Percentiles rank a stretch among this genome's conserved stretches.
Conservation (phyloP, 2,113 vertebrate genomes). For the Chaetodon auriga region DNA sequence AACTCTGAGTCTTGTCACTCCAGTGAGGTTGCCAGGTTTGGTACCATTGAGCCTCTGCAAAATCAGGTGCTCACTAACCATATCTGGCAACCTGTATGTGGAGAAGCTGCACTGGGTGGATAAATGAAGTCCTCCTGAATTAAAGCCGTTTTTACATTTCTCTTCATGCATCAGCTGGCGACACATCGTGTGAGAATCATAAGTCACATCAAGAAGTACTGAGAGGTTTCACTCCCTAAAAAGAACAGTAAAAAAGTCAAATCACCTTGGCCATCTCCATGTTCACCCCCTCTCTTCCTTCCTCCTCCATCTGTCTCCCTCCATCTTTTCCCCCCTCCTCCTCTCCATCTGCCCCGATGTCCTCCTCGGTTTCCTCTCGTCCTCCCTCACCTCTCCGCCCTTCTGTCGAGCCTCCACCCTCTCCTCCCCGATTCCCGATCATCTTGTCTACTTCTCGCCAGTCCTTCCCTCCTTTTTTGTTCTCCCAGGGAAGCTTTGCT, state of each 20-base stretch:
- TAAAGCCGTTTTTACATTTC: background rate
- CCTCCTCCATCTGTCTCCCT: conserved; percentile 69
- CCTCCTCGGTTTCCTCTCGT: conserved; percentile 55
- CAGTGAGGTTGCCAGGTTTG: conserved; percentile 17
- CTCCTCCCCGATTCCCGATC: conserved; percentile 18
- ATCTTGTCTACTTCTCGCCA: conserved; percentile 20
- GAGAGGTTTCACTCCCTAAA: background rate
- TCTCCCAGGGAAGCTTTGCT: conserved; percentile 54
- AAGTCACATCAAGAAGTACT: background rate
- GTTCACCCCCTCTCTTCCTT: conserved; percentile 53
- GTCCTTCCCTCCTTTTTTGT: conserved; percentile 37
- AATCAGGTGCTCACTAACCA: conserved; percentile 5
- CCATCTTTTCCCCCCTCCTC: conserved; percentile 41
- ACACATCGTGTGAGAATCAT: background rate
- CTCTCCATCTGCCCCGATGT: conserved; percentile 74
- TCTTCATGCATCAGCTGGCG: background rate
- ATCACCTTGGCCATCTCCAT: conserved; percentile 55
- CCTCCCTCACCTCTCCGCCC: conserved; percentile 71
- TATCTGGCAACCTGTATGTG: background rate
- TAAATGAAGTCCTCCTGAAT: background rate
- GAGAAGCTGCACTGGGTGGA: background rate
- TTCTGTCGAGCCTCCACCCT: conserved; percentile 46
- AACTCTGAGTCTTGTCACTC: background rate
- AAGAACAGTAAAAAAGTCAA: conserved; percentile 48
- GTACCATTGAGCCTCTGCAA: background rate